phyloP scores from a whole-genome alignment of 2,113 vertebrate species.

The Nibea albiflora region DNA sequence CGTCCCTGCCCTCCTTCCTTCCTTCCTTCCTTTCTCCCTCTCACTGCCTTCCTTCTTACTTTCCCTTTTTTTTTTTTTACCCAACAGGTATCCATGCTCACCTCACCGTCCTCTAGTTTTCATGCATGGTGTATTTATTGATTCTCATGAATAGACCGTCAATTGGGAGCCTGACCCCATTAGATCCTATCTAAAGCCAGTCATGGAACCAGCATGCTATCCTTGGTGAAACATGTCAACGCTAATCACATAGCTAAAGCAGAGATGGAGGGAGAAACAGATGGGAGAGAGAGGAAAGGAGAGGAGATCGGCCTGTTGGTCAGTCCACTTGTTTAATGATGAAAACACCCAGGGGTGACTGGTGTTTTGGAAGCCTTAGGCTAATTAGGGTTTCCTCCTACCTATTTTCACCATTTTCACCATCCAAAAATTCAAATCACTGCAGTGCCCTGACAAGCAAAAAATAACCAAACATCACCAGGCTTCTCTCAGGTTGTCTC shows the following conservation, averaged over 20 bases:
- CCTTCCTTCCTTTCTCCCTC: conserved; percentile 58
- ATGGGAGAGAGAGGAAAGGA: background rate
- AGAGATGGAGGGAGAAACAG: conserved; percentile 32
- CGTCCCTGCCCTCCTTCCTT: conserved; percentile 53
- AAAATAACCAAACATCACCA: background rate
- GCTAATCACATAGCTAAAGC: conserved; percentile 67
- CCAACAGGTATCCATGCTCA: conserved; percentile 54
- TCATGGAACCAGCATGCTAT: conserved; percentile 68
- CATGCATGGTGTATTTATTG: conserved; percentile 76
- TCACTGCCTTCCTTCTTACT: conserved; percentile 8
- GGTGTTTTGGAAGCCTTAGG: conserved; percentile 16
- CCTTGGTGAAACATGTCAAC: conserved; percentile 74
- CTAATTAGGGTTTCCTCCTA: conserved; percentile 6
- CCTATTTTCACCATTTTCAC: background rate
- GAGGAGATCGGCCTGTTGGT: conserved; percentile 2
- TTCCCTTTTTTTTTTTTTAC: background rate
- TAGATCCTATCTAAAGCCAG: conserved; percentile 76
- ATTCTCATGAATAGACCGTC: conserved; percentile 81
- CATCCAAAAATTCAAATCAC: background rate
- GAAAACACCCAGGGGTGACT: conserved; percentile 7
- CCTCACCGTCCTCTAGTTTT: conserved; percentile 65
- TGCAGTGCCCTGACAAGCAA: background rate
- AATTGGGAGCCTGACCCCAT: conserved; percentile 80
- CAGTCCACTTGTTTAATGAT: conserved; percentile 20
- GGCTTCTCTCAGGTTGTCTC: background rate